These are phyloP conservation scores for Chitala chitala DNA, from an alignment of 2,113 vertebrate genomes.

Conservation along the genomic window DNA sequence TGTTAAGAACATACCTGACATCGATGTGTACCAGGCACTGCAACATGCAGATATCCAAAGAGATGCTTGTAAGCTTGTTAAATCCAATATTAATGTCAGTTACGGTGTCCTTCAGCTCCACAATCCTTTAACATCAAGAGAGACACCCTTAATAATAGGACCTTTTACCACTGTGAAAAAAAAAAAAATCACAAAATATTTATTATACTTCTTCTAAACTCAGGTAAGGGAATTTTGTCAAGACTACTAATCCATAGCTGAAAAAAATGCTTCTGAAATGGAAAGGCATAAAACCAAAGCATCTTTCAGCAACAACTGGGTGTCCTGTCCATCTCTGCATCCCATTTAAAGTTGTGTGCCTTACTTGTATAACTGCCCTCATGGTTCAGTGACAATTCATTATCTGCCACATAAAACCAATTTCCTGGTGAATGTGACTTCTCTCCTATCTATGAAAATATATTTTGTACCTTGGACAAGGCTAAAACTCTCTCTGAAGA, in stretches of 20 bases:
- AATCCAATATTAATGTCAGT: slow-evolving; percentile 80
- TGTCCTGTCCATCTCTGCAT: no score
- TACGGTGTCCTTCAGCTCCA: slow-evolving; percentile 69
- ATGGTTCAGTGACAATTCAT: no score
- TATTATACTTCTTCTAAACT: neutral
- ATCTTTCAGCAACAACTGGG: no score
- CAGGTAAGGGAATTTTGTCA: neutral
- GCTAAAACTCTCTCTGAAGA: no score
- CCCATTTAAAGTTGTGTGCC: no score
- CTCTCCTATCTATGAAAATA: no score
- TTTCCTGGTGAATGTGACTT: no score
- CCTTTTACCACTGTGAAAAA: neutral
- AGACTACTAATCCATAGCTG: neutral
- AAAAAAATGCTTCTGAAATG: no score
- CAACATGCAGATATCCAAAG: slow-evolving; percentile 68
- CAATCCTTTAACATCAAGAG: slow-evolving; percentile 62
- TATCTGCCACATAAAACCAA: no score
- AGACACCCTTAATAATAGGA: neutral
- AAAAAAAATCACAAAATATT: neutral
- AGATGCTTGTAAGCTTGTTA: slow-evolving; percentile 76
- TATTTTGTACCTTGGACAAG: no score
- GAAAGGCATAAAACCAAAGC: no score
- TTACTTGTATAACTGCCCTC: no score
- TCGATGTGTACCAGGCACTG: slow-evolving; percentile 78
- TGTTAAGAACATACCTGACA: slow-evolving; percentile 67